Evolutionary conservation across 1,140 invertebrate species (phyloP).

Genomic region (Drosophila truncata): DNA sequence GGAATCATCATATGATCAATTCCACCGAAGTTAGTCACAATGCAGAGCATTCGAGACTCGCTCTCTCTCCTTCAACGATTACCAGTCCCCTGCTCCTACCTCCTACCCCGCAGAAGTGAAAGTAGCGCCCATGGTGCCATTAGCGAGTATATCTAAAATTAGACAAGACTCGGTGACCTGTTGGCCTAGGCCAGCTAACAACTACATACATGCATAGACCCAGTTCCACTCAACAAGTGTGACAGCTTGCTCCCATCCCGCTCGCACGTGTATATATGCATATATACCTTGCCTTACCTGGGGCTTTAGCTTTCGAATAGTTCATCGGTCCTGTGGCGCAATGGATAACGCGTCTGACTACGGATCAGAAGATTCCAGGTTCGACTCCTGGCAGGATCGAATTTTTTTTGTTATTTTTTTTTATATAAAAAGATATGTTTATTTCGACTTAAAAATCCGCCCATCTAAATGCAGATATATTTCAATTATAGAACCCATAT

Average conservation of each 20-base stretch:
- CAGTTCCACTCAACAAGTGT: constrained; percentile 27
- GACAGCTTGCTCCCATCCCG: not conserved
- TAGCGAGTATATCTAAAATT: constrained; percentile 45
- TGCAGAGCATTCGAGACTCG: constrained; percentile 28
- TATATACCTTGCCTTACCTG: not conserved
- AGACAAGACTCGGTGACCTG: constrained; percentile 45
- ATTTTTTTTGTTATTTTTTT: not conserved
- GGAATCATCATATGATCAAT: constrained; percentile 15
- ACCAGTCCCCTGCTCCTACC: constrained; percentile 1
- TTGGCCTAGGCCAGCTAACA: constrained; percentile 41
- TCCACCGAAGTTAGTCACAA: constrained; percentile 38
- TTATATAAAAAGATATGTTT: not conserved
- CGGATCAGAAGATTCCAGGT: constrained; percentile 91
- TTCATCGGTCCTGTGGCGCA: constrained; percentile 88
- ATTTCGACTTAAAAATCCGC: not conserved
- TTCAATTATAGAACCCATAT: no score
- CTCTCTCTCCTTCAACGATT: constrained; percentile 3
- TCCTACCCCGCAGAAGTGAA: constrained; percentile 23
- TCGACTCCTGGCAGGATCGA: constrained; percentile 87
- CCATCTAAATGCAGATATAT: no score
- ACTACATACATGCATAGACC: constrained; percentile 13
- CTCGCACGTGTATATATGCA: not conserved
- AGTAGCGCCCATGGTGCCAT: constrained; percentile 41
- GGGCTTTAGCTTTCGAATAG: not conserved
- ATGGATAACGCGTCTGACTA: constrained; percentile 90